These are phyloP conservation scores for Pteropus rufus DNA, from an alignment of 2,797 vertebrate species.

Conservation along the genomic window DNA sequence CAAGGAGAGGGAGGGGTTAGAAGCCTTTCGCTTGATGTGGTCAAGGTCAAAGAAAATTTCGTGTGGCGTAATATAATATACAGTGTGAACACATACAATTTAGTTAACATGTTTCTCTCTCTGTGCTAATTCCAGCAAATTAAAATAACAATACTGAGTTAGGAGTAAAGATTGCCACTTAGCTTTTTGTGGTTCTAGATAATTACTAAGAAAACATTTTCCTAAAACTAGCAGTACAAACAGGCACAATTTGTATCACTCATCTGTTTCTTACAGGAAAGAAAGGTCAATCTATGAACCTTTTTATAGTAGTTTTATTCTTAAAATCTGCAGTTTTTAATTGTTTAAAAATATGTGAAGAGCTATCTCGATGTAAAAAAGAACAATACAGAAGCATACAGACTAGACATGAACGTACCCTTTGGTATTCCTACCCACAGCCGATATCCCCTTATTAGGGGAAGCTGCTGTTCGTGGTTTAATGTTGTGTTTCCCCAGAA, in stretches of 20 bases:
- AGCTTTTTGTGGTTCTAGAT: conserved; percentile 56
- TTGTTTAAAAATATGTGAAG: background rate
- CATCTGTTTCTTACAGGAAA: conserved; percentile 37
- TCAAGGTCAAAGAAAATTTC: conserved; percentile 77
- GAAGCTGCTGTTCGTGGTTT: background rate
- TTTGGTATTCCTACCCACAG: background rate
- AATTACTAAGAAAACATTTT: conserved; percentile 51
- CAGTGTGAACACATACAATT: background rate
- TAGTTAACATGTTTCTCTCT: background rate
- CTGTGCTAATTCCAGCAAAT: conserved; percentile 36
- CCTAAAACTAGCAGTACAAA: conserved; percentile 11
- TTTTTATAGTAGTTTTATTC: conserved; percentile 46
- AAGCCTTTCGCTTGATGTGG: conserved; percentile 69
- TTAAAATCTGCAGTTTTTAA: conserved; percentile 34
- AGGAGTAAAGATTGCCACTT: conserved; percentile 44
- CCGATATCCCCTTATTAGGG: background rate
- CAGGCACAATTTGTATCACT: background rate
- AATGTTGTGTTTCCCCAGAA: background rate
- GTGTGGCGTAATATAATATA: conserved; percentile 39
- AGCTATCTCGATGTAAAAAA: background rate
- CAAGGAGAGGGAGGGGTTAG: conserved; percentile 65
- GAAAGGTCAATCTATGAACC: background rate
- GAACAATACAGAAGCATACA: background rate
- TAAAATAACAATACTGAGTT: conserved; percentile 51
- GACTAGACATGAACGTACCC: background rate